Evolutionary conservation across 2,797 vertebrate genomes (phyloP).

Genomic region (Lates japonicus): DNA sequence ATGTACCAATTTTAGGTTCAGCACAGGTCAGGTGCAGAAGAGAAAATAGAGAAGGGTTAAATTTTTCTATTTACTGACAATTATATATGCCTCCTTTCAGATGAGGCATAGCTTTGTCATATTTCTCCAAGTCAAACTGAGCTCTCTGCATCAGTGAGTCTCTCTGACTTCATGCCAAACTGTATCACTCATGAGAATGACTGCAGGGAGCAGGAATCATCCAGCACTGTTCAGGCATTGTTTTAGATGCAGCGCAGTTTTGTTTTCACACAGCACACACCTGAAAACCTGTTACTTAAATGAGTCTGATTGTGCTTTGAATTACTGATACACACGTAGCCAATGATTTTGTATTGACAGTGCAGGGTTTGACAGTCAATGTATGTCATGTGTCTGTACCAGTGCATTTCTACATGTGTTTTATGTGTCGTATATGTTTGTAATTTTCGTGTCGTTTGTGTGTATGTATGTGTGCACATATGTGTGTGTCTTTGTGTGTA

Average conservation of each 20-base stretch:
- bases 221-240: constrained; percentile 3
- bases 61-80: constrained; percentile 17
- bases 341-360: constrained; percentile 45
- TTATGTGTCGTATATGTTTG: constrained; percentile 74
- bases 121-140: constrained; percentile 42
- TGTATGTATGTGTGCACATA: constrained; percentile 45
- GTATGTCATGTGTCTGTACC: constrained; percentile 81
- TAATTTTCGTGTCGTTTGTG: constrained; percentile 57
- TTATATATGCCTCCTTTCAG: constrained; percentile 14
- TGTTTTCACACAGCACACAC: constrained; percentile 21
- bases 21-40: constrained; percentile 38
- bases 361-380: constrained; percentile 72
- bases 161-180: constrained; percentile 43
- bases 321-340: constrained; percentile 41
- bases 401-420: constrained; percentile 87
- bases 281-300: not conserved
- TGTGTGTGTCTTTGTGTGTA: constrained; percentile 55
- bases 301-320: constrained; percentile 30
- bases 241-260: not conserved
- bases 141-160: constrained; percentile 63
- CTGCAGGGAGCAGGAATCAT: constrained; percentile 28
- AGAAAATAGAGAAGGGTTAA: constrained; percentile 15
- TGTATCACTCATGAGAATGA: constrained; percentile 25
- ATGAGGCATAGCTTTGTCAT: constrained; percentile 30
- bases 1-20: constrained; percentile 30